Conservation (phyloP, 2,113 vertebrate species). For the Leptobrachium leishanense region DNA sequence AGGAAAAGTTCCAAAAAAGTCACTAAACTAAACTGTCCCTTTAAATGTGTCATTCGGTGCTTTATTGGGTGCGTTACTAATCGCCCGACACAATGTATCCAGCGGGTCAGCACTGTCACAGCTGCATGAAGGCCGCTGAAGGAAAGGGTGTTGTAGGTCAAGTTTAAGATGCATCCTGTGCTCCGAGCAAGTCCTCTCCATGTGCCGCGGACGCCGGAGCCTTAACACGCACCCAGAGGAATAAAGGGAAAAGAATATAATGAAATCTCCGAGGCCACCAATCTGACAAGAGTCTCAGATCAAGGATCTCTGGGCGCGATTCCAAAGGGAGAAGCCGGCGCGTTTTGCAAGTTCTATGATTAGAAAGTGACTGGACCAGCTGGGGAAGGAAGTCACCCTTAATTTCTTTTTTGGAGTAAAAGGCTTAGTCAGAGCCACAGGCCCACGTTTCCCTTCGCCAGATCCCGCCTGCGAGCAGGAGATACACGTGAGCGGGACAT, state of each 20-base stretch:
- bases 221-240: not conserved
- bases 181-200: not conserved
- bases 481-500: slow-evolving; percentile 25
- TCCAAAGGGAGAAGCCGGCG: slow-evolving; percentile 34
- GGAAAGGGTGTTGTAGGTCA: slow-evolving; percentile 30
- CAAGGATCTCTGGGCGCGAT: not conserved
- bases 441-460: slow-evolving; percentile 23
- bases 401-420: slow-evolving; percentile 23
- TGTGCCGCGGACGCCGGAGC: not conserved
- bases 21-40: too few species aligned
- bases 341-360: slow-evolving; percentile 44
- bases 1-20: too few species aligned
- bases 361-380: slow-evolving; percentile 48
- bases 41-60: not conserved
- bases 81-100: not conserved
- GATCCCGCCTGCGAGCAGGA: not conserved
- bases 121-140: not conserved
- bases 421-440: slow-evolving; percentile 35
- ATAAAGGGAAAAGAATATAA: not conserved
- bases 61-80: not conserved
- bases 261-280: not conserved
- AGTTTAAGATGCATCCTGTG: not conserved
- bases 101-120: not conserved
- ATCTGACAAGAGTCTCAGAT: not conserved
- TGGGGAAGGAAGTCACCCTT: slow-evolving; percentile 34